These are phyloP conservation scores for Dreissena polymorpha DNA, from an alignment of 1,140 invertebrate species.

Conservation along the genomic window DNA sequence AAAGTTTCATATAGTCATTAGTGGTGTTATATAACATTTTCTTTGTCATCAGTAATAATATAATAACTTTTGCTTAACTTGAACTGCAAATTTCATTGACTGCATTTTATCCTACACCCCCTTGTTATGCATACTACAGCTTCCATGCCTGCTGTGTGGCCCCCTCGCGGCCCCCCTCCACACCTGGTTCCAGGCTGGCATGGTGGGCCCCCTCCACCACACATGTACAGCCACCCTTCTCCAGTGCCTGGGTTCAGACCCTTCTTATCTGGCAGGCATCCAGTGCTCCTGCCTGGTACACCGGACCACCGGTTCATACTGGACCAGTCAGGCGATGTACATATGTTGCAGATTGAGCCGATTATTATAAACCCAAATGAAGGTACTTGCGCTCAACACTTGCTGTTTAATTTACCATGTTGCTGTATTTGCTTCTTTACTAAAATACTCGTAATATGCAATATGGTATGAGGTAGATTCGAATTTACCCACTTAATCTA, in stretches of 20 bases:
- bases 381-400: constrained; percentile 3
- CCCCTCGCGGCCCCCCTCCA: too few relatives aligned
- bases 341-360: constrained; percentile 30
- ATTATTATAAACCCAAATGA: constrained; percentile 50
- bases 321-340: constrained; percentile 6
- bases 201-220: background rate
- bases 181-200: constrained; percentile 1
- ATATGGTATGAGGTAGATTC: too few relatives aligned
- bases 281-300: background rate
- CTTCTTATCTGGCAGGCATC: background rate
- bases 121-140: too few relatives aligned
- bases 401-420: background rate
- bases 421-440: background rate
- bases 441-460: background rate
- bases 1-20: too few relatives aligned
- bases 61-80: too few relatives aligned
- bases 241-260: background rate
- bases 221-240: constrained; percentile 1
- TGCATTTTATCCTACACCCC: too few relatives aligned
- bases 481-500: too few relatives aligned
- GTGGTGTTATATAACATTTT: too few relatives aligned
- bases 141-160: too few relatives aligned
- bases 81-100: too few relatives aligned
- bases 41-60: too few relatives aligned
- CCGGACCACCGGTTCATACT: background rate